Evolutionary conservation across 2,888 invertebrate species (phyloP), one percentile per base, ranked within the genome.

Genomic region (Standfussiana lucernea): DNA sequence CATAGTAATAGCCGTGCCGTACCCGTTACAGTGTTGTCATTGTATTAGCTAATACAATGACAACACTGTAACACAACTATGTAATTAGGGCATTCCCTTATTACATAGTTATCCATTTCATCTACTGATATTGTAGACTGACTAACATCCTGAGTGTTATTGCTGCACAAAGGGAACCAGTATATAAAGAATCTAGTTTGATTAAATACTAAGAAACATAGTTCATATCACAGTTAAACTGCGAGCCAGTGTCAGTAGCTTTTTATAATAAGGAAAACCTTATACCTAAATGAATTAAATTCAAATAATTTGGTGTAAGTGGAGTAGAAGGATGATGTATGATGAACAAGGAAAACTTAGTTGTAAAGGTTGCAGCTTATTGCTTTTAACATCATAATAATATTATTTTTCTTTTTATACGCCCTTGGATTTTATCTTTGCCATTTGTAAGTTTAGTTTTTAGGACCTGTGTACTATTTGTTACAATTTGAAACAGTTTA

Each of bases 121-220:
- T 45, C 11, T 42, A 50, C 32, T 28, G 40, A 70, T 79, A 56
- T 53, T 35, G 32, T 45, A 56, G 21, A 28, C 21, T 32, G 8
- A 47, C 1, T 42, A 40, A 13, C n/a, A 35, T 59, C 6, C 37
- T 15, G 28, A 8, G 13, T 37, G 28, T 24, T 42, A n/a, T 24
- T 53, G 6, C 61, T 37, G n/a, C 40, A 79, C 47, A 77, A 78
- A 61, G 47, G 59, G 18, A 42, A 42, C n/a, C 32, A 61, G 24
- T 69, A 10, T 37, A 61, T 1, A 18, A 18, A 47, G n/a, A 61
- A 1, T 24, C 1, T 10, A 7, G 47, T 7, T 50, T 50, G 45
- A 70, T 62, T 21, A 7, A 71, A 37, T 79, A 62, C 61, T 71
- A 37, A 61, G 77, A 79, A 77, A 28, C 28, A 42, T 7, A 2